Conservation (phyloP, 1,140 invertebrate genomes). For the Drosophila ohnishii region DNA sequence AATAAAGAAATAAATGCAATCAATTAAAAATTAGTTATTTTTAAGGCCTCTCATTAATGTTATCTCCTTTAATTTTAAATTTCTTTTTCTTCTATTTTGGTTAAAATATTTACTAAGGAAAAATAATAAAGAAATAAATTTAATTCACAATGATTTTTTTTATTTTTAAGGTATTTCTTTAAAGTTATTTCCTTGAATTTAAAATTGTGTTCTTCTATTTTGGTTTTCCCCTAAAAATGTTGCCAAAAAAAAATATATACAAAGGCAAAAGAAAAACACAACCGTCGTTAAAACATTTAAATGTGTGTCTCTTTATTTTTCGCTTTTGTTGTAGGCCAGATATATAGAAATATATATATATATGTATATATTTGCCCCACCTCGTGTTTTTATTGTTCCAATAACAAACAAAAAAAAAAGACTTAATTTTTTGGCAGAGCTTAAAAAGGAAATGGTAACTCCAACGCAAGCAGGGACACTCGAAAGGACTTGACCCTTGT, state of each 20-base stretch:
- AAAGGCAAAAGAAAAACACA: background rate
- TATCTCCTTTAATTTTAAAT: background rate
- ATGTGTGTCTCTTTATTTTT: constrained; percentile 11
- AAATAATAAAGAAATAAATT: no score
- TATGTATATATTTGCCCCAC: background rate
- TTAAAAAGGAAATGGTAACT: background rate
- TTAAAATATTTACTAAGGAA: no score
- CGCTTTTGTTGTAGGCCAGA: background rate
- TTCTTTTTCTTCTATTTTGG: no score
- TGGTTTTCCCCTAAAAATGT: no score
- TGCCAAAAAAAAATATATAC: background rate
- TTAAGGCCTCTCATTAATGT: background rate
- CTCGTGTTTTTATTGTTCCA: constrained; percentile 3
- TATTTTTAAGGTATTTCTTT: no score
- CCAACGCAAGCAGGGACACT: background rate
- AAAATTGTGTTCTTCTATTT: no score
- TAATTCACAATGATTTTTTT: no score
- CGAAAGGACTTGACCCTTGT: background rate
- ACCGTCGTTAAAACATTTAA: background rate
- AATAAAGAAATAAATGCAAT: no score
- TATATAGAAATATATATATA: background rate
- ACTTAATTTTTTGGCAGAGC: background rate
- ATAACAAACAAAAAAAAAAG: background rate
- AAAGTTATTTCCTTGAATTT: background rate
- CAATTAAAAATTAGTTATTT: background rate